Conservation (phyloP, 2,888 invertebrate species). For the Tachina lurida region DNA sequence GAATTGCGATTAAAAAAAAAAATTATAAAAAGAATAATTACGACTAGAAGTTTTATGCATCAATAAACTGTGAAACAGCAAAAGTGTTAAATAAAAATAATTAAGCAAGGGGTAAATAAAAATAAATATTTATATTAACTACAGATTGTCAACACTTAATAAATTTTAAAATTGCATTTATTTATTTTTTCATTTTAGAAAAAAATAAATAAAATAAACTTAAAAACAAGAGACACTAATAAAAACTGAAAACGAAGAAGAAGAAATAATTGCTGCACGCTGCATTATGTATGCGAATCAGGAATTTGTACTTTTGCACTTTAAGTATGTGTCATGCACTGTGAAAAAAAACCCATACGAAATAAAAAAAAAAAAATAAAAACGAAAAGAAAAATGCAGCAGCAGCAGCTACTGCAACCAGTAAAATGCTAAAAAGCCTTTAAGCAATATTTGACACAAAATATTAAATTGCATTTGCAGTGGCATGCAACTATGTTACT, state of each 20-base stretch:
- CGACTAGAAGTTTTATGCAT: constrained; percentile 25
- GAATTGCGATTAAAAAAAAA: not conserved
- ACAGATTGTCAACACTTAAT: constrained; percentile 68
- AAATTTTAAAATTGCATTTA: constrained; percentile 56
- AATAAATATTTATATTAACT: constrained; percentile 32
- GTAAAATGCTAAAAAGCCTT: constrained; percentile 58
- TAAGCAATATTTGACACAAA: constrained; percentile 68
- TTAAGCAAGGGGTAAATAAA: constrained; percentile 34
- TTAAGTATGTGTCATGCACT: constrained; percentile 77
- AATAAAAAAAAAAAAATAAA: not conserved
- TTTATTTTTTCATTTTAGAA: not conserved
- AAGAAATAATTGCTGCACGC: constrained; percentile 59
- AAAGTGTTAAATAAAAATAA: constrained; percentile 55
- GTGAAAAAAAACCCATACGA: constrained; percentile 45
- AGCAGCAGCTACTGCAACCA: constrained; percentile 21
- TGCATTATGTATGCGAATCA: constrained; percentile 81
- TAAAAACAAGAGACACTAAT: constrained; percentile 38
- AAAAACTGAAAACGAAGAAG: constrained; percentile 51
- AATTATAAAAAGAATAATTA: not conserved
- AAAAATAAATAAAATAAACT: not conserved
- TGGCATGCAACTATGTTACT: constrained; percentile 49
- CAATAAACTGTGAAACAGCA: constrained; percentile 14
- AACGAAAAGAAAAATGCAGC: not conserved
- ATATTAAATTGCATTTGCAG: constrained; percentile 33
- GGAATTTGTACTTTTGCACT: constrained; percentile 83